Conservation (phyloP, 2,888 invertebrate species). For the Leucoptera coffeella region DNA sequence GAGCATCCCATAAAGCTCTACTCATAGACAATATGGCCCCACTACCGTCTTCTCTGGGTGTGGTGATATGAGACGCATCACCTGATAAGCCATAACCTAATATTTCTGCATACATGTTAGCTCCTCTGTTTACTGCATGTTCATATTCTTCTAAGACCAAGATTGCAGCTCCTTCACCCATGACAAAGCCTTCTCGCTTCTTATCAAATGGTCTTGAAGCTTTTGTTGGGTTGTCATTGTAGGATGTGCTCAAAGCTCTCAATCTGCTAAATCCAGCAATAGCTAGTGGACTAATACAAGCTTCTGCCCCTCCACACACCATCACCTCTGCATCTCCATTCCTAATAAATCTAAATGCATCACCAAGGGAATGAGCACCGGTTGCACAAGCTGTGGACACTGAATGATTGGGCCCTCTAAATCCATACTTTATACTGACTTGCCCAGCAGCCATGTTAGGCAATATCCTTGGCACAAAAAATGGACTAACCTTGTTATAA, state of each 20-base stretch:
- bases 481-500: slow-evolving; percentile 90
- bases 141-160: slow-evolving; percentile 83
- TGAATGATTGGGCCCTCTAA: slow-evolving; percentile 86
- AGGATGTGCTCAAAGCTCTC: slow-evolving; percentile 81
- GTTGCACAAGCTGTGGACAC: slow-evolving; percentile 97
- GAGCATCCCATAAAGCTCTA: slow-evolving; percentile 71
- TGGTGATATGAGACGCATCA: slow-evolving; percentile 90
- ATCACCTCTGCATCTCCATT: slow-evolving; percentile 82
- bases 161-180: slow-evolving; percentile 94
- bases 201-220: slow-evolving; percentile 94
- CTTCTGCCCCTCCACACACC: slow-evolving; percentile 91
- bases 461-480: slow-evolving; percentile 89
- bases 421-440: slow-evolving; percentile 84
- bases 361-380: slow-evolving; percentile 90
- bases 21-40: slow-evolving; percentile 86
- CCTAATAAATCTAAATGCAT: slow-evolving; percentile 78
- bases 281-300: slow-evolving; percentile 81
- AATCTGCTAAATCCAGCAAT: slow-evolving; percentile 88
- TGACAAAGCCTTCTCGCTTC: slow-evolving; percentile 91
- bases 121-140: slow-evolving; percentile 73
- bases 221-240: slow-evolving; percentile 69
- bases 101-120: slow-evolving; percentile 84
- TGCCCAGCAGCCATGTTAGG: slow-evolving; percentile 96
- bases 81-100: slow-evolving; percentile 91
- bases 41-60: slow-evolving; percentile 83